Base-by-base conservation (phyloP, 92 coral and sea anemone species). In the Epizoanthus rinbou region DNA sequence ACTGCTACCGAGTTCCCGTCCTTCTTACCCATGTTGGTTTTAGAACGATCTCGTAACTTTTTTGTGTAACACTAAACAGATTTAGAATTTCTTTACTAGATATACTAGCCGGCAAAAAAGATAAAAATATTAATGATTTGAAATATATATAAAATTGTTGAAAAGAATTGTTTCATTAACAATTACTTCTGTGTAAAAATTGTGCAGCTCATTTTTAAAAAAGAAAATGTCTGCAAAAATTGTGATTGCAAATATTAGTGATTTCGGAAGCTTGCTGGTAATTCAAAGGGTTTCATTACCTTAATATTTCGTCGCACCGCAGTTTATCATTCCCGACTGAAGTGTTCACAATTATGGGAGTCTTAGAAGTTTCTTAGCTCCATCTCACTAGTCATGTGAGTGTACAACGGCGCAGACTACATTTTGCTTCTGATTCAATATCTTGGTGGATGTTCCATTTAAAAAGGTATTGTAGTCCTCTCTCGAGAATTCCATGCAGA, bases 141-240 rank as follows among this genome's bases (percentile, higher is more conserved):
- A 53, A 58, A 33, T 28, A 57, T 4, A 58, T 75, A 74, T 35
- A 75, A 75, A 75, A 57, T 56, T 57, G 67, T 15, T 33, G 52
- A 74, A 74, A 75, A 57, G 13, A 75, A 28, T 23, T 75, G 15
- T 57, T 73, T 73, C 33, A 14, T 73, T 47, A 50, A 75, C 25
- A 75, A 75, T 50, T 50, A 50, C 54, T 50, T 50, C 54, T 10
- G 59, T 28, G 80, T 75, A 75, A 57, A 74, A 75, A 33, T 17
- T 5, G 33, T 17, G 17, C 5, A 57, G 28, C 17, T 58, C 35
- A 31, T 25, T 35, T 56, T 25, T 28, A 6, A 11, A 57, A 19
- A 57, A 75, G 39, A n/a, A 75, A 37, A 58, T n/a, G 64, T 33
- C 37, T 33, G 80, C 54, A 50, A 13, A 18, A 50, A 50, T 53